Evolutionary conservation across 2,888 invertebrate species (phyloP).

Genomic region (Crepidodera aurea): DNA sequence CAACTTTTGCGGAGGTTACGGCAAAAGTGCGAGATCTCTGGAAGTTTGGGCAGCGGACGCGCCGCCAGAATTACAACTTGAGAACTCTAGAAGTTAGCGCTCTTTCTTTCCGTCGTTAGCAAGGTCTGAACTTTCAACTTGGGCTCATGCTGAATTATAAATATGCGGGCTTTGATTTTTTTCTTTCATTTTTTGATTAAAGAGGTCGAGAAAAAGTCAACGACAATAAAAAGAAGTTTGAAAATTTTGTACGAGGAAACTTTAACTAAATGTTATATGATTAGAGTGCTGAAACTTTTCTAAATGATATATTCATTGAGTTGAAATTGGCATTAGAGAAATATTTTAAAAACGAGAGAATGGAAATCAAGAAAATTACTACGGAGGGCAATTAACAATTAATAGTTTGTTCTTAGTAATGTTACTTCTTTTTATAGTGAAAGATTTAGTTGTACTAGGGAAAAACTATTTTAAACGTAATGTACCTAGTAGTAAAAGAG

Average conservation of each 20-base stretch:
- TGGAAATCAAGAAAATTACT: too few species aligned
- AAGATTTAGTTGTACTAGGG: too few species aligned
- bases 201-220: not conserved
- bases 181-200: slow-evolving; percentile 13
- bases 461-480: too few species aligned
- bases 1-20: slow-evolving; percentile 39
- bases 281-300: not conserved
- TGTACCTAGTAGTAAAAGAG: too few species aligned
- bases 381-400: too few species aligned
- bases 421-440: too few species aligned
- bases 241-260: not conserved
- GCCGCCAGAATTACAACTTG: slow-evolving; percentile 46
- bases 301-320: not conserved
- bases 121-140: slow-evolving; percentile 24
- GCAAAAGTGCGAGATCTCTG: slow-evolving; percentile 38
- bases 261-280: slow-evolving; percentile 10
- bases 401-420: too few species aligned
- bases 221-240: slow-evolving; percentile 2
- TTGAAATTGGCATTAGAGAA: too few species aligned
- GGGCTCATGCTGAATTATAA: slow-evolving; percentile 29
- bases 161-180: slow-evolving; percentile 20
- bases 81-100: slow-evolving; percentile 27
- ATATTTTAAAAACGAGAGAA: too few species aligned
- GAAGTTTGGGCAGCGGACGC: slow-evolving; percentile 33
- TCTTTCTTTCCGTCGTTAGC: slow-evolving; percentile 32